A percentile compares a stretch with the other conserved stretches of the same genome.
These are phyloP conservation scores for Meloidogyne exigua DNA, from an alignment of 1,140 invertebrate genomes.

Conservation along the genomic window DNA sequence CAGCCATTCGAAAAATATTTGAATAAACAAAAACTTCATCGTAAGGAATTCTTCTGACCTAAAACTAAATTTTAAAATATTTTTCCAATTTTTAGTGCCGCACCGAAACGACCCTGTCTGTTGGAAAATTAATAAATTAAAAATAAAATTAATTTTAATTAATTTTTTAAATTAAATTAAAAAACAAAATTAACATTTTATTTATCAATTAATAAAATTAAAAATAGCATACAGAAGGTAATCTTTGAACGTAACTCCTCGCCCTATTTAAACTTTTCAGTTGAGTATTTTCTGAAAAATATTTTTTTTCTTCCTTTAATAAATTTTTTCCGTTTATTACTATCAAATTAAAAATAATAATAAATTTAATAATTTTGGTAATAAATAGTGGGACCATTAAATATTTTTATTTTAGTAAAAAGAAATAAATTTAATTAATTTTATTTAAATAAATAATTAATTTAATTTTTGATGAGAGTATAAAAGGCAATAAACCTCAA, in stretches of 20 bases:
- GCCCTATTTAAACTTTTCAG: background rate
- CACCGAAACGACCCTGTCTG: too few species aligned
- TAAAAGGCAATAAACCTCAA: too few species aligned
- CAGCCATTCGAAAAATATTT: conserved; percentile 40
- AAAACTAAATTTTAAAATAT: too few species aligned
- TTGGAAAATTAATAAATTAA: too few species aligned
- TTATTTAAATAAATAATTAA: too few species aligned
- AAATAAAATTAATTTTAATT: too few species aligned
- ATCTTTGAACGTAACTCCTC: background rate
- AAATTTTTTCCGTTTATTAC: background rate
- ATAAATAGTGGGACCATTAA: background rate
- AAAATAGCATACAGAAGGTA: background rate
- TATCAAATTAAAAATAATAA: background rate
- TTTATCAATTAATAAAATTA: background rate
- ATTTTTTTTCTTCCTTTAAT: background rate
- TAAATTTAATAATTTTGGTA: background rate
- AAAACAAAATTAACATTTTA: too few species aligned
- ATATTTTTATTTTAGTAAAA: background rate
- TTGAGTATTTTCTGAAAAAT: background rate
- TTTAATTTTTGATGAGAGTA: too few species aligned
- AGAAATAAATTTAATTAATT: too few species aligned
- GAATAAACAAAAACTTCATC: conserved; percentile 3
- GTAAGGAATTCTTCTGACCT: conserved; percentile 9
- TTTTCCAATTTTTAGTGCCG: too few species aligned
- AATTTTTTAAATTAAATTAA: too few species aligned